These are phyloP conservation scores for Ferdinandea cuprea DNA, from an alignment of 2,888 invertebrate genomes.

Conservation along the genomic window DNA sequence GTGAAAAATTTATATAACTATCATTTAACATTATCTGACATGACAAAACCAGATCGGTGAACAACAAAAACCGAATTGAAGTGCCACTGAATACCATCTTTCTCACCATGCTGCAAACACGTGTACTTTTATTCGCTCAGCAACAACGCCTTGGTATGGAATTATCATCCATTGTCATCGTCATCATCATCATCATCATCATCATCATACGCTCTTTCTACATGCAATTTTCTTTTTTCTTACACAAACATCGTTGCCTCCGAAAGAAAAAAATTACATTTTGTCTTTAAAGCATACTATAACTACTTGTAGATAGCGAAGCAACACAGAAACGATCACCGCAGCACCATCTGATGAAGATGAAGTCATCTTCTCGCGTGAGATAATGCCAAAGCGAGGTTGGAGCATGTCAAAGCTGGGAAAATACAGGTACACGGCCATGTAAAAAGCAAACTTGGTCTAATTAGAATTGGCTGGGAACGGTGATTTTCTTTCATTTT, in stretches of 20 bases:
- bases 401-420: slow-evolving; percentile 21
- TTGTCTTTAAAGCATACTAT: neutral
- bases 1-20: no score
- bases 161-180: slow-evolving; percentile 8
- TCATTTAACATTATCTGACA: no score
- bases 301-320: no score
- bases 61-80: no score
- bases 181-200: no score
- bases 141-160: neutral
- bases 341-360: slow-evolving; percentile 14
- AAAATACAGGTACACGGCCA: slow-evolving; percentile 25
- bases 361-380: slow-evolving; percentile 38
- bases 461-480: slow-evolving; percentile 27
- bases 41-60: no score
- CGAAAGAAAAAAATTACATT: neutral
- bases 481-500: slow-evolving; percentile 12
- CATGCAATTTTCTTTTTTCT: slow-evolving; percentile 23
- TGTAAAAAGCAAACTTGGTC: slow-evolving; percentile 30
- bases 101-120: slow-evolving; percentile 11
- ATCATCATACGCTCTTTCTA: neutral
- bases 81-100: neutral
- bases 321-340: neutral
- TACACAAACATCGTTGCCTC: neutral
- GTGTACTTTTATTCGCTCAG: neutral
- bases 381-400: slow-evolving; percentile 26